A percentile compares a stretch with the other conserved stretches of the same genome.
These are phyloP conservation scores for Gastrophryne carolinensis DNA, from an alignment of 2,797 vertebrate genomes.

Conservation along the genomic window DNA sequence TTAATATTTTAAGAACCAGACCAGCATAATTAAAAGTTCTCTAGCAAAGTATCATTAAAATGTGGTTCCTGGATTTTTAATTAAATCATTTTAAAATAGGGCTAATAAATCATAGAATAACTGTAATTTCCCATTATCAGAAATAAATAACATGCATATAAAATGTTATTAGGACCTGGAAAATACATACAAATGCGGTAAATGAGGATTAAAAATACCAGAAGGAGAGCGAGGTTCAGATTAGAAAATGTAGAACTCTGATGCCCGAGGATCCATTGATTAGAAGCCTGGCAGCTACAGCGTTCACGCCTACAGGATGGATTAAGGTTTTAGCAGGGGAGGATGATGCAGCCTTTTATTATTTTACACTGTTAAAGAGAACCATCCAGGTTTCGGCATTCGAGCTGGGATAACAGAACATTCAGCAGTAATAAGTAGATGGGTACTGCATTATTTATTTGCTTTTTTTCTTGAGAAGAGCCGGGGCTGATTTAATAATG, in stretches of 20 bases:
- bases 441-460: no score
- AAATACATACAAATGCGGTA: slow-evolving; percentile 11
- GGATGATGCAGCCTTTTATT: no score
- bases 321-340: background rate
- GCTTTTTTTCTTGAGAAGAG: no score
- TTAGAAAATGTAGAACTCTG: background rate
- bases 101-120: background rate
- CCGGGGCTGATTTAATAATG: no score
- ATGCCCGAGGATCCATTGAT: slow-evolving; percentile 11
- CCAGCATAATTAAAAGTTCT: slow-evolving; percentile 5
- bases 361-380: no score
- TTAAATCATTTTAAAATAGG: slow-evolving; percentile 1
- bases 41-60: slow-evolving; percentile 5
- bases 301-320: background rate
- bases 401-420: no score
- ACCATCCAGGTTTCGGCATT: no score
- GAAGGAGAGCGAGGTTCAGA: background rate
- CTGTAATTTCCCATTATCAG: background rate
- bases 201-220: slow-evolving; percentile 7
- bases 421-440: no score
- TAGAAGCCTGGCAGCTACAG: background rate
- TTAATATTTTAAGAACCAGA: no score
- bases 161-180: background rate
- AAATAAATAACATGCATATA: background rate
- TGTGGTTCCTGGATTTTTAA: background rate